Conservation (phyloP, 2,113 vertebrate species). For the Zeus faber region DNA sequence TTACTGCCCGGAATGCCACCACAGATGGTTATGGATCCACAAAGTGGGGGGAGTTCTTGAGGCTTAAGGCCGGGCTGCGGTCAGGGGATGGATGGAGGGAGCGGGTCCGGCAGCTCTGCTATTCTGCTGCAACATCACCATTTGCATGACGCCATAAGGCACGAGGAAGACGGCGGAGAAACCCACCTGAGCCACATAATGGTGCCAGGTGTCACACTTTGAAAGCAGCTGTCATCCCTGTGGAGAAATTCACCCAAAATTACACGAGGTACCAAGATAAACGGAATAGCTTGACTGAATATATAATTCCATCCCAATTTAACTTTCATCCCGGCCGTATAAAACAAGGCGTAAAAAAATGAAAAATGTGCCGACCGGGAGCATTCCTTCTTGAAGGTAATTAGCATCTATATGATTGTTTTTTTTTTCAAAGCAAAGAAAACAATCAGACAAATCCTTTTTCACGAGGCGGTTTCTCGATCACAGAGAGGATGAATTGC, state of each 20-base stretch:
- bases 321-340: not conserved
- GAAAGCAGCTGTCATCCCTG: not conserved
- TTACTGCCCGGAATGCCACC: slow-evolving; percentile 60
- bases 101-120: not conserved
- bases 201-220: not conserved
- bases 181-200: not conserved
- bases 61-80: slow-evolving; percentile 19
- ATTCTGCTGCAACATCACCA: slow-evolving; percentile 10
- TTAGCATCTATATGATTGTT: no score
- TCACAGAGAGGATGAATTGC: slow-evolving; percentile 17
- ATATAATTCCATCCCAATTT: slow-evolving; percentile 9
- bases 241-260: not conserved
- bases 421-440: not conserved
- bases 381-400: no score
- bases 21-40: slow-evolving; percentile 63
- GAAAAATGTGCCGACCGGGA: not conserved
- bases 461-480: not conserved
- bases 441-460: slow-evolving; percentile 2
- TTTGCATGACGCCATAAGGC: slow-evolving; percentile 5
- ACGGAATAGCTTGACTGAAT: not conserved
- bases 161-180: slow-evolving; percentile 2
- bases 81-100: slow-evolving; percentile 5
- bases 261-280: not conserved
- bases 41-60: slow-evolving; percentile 19
- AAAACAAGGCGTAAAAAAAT: not conserved